Conservation (phyloP, 1,140 invertebrate species). For the Saccostrea glomerata region DNA sequence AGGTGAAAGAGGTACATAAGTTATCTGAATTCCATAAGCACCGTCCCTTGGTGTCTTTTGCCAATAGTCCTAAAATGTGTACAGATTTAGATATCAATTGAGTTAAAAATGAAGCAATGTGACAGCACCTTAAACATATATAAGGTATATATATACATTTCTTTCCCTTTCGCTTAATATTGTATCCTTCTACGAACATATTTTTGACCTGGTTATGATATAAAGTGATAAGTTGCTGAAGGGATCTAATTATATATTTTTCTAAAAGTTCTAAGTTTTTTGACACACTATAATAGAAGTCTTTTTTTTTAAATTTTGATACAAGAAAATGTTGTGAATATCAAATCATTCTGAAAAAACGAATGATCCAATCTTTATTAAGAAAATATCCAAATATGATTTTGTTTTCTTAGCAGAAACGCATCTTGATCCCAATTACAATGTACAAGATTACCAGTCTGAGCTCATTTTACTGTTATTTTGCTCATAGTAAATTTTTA, state of each 20-base stretch:
- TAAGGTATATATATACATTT: background rate
- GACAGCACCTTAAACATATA: background rate
- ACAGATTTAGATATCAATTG: background rate
- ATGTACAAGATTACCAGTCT: too few species aligned
- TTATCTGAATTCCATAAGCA: background rate
- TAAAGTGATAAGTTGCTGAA: background rate
- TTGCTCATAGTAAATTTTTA: too few species aligned
- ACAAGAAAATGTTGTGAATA: background rate
- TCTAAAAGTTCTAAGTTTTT: too few species aligned
- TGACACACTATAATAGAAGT: too few species aligned
- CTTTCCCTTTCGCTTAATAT: background rate
- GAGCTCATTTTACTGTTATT: too few species aligned
- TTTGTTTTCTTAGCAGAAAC: too few species aligned
- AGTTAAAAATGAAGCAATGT: background rate
- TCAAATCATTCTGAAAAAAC: constrained; percentile 3
- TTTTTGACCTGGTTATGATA: too few species aligned
- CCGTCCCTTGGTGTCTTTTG: background rate
- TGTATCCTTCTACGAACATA: too few species aligned
- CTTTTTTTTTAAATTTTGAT: too few species aligned
- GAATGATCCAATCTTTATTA: background rate
- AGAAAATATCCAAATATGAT: constrained; percentile 9
- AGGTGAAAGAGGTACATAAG: background rate
- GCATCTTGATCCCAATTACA: too few species aligned
- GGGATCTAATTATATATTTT: background rate
- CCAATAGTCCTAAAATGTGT: background rate